These are phyloP conservation scores for Aphidoletes aphidimyza DNA, from an alignment of 2,888 invertebrate species.

Conservation along the genomic window DNA sequence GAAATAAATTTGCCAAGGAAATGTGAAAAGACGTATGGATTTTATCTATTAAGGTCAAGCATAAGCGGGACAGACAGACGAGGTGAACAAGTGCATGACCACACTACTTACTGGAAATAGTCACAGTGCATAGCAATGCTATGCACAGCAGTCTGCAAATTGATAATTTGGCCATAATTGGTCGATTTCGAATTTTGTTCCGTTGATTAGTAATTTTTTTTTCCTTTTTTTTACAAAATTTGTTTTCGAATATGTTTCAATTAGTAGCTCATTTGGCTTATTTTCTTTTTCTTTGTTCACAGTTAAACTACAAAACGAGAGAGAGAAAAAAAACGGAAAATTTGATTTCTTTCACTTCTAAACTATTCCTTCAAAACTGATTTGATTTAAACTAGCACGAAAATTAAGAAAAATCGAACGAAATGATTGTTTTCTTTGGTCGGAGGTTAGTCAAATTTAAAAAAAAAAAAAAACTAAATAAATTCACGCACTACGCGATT, in stretches of 20 bases:
- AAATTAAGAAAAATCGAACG: background rate
- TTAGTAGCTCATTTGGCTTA: background rate
- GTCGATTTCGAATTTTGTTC: conserved; percentile 18
- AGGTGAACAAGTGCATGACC: too few species aligned
- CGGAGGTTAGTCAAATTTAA: background rate
- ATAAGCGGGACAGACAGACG: background rate
- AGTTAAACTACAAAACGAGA: background rate
- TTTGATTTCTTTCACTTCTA: background rate
- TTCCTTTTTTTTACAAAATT: background rate
- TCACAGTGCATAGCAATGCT: conserved; percentile 6
- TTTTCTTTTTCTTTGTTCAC: background rate
- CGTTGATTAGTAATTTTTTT: conserved; percentile 46
- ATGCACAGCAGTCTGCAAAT: conserved; percentile 2
- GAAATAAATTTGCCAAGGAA: background rate
- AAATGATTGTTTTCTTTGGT: background rate
- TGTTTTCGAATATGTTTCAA: background rate
- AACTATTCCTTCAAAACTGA: background rate
- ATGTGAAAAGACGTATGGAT: background rate
- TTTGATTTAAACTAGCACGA: background rate
- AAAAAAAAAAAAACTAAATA: too few species aligned
- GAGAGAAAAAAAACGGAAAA: background rate
- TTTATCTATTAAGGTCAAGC: background rate
- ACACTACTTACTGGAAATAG: conserved; percentile 39
- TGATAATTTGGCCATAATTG: conserved; percentile 21
- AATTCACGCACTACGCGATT: conserved; percentile 16